phyloP scores from a whole-genome alignment of 2,797 vertebrate genomes.

The Novumbra hubbsi region DNA sequence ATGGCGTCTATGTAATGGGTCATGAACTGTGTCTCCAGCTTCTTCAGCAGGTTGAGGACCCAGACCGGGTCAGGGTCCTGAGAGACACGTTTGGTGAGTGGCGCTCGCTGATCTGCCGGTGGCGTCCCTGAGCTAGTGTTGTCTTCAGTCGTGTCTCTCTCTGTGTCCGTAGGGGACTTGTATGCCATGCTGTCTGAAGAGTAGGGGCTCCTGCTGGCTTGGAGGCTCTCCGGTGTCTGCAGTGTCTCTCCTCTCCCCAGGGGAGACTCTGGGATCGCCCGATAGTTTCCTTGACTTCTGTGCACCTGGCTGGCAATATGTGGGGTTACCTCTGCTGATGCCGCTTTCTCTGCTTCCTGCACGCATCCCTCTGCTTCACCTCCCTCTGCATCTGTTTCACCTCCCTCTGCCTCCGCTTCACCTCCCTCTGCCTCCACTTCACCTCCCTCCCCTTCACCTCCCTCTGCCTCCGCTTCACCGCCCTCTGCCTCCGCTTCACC shows the following conservation, averaged over 20 bases:
- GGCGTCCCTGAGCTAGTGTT: slow-evolving; percentile 47
- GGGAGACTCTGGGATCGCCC: slow-evolving; percentile 23
- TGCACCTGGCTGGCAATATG: slow-evolving; percentile 35
- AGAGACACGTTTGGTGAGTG: slow-evolving; percentile 42
- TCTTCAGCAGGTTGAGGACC: slow-evolving; percentile 82
- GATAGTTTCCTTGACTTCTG: slow-evolving; percentile 24
- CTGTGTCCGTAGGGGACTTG: slow-evolving; percentile 62
- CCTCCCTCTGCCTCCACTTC: not conserved
- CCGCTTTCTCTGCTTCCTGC: slow-evolving; percentile 4
- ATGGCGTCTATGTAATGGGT: slow-evolving; percentile 80
- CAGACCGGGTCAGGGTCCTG: slow-evolving; percentile 77
- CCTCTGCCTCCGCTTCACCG: not conserved
- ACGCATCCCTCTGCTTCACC: not conserved
- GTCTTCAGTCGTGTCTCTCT: slow-evolving; percentile 50
- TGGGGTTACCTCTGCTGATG: slow-evolving; percentile 13
- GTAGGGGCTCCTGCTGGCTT: slow-evolving; percentile 46
- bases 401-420: slow-evolving; percentile 25
- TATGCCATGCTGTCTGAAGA: slow-evolving; percentile 47
- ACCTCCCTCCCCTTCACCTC: slow-evolving; percentile 10
- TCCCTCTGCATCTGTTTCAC: slow-evolving; percentile 7
- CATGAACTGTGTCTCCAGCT: slow-evolving; percentile 87
- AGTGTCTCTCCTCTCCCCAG: slow-evolving; percentile 14
- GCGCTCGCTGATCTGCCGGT: slow-evolving; percentile 25
- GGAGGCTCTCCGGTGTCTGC: slow-evolving; percentile 48
- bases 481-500: not conserved